A percentile compares a stretch with the other conserved stretches of the same genome.
Conservation (phyloP, 2,797 vertebrate genomes). For the Morus bassanus region DNA sequence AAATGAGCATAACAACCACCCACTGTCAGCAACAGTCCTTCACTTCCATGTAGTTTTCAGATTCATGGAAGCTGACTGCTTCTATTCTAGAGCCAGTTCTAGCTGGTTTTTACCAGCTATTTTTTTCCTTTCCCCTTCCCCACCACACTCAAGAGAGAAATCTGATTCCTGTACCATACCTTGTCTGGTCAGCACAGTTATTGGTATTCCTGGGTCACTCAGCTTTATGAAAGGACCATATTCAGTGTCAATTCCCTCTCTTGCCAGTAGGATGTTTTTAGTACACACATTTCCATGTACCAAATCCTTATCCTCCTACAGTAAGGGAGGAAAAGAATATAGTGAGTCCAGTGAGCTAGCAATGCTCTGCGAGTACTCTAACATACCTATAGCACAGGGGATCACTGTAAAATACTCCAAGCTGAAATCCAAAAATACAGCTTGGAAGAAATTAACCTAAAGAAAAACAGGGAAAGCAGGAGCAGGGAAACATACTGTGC, state of each 20-base stretch:
- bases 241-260: conserved; percentile 84
- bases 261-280: conserved; percentile 94
- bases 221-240: conserved; percentile 96
- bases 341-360: not conserved
- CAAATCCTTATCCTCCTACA: conserved; percentile 94
- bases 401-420: not conserved
- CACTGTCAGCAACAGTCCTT: not conserved
- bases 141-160: not conserved
- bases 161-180: conserved; percentile 65
- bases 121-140: not conserved
- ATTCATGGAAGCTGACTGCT: fast-evolving
- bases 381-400: not conserved
- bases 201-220: conserved; percentile 94
- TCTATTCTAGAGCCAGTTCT: not conserved
- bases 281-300: conserved; percentile 95
- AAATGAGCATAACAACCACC: not conserved
- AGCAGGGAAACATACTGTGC: not conserved
- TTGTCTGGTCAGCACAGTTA: conserved; percentile 90
- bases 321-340: not conserved
- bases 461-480: not conserved
- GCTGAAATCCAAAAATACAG: not conserved
- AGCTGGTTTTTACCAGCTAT: not conserved
- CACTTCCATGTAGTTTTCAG: not conserved
- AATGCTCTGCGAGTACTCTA: not conserved
- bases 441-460: not conserved